phyloP scores from a whole-genome alignment of 2,888 invertebrate genomes.

The Eumerus sabulonum region DNA sequence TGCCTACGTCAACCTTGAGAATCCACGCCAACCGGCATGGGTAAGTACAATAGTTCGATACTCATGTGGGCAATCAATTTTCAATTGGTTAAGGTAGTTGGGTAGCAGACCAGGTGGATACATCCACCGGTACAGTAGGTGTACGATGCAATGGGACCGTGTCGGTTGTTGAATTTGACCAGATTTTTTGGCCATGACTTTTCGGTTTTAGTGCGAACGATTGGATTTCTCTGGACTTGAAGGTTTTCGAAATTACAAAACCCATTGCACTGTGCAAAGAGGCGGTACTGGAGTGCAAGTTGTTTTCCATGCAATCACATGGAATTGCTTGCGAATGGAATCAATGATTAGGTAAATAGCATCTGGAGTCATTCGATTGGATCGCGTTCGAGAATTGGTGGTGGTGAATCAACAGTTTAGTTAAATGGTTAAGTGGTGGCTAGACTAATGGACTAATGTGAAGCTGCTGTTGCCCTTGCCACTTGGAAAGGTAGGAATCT shows the following conservation, averaged over 20 bases:
- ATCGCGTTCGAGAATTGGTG: constrained; percentile 23
- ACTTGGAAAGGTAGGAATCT: too few species aligned
- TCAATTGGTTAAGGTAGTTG: constrained; percentile 30
- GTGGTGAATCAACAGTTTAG: constrained; percentile 41
- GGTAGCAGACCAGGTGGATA: constrained; percentile 1
- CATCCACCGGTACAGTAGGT: constrained; percentile 30
- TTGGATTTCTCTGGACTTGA: constrained; percentile 66
- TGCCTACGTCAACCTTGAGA: constrained; percentile 53
- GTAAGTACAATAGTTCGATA: constrained; percentile 24
- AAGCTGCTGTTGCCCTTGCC: too few species aligned
- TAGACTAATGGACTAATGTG: background rate
- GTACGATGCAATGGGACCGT: background rate
- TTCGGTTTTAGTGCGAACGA: constrained; percentile 60
- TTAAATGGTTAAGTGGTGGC: background rate
- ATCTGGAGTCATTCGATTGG: constrained; percentile 59
- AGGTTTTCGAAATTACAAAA: constrained; percentile 66
- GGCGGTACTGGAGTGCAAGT: constrained; percentile 9
- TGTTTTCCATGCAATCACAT: constrained; percentile 60
- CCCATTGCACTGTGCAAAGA: constrained; percentile 29
- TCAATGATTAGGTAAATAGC: constrained; percentile 64
- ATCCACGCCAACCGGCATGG: background rate
- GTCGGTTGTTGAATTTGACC: constrained; percentile 60
- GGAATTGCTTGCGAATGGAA: constrained; percentile 62
- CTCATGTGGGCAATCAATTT: constrained; percentile 65
- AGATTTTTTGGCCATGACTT: constrained; percentile 65